Base-by-base conservation (phyloP, 2,113 vertebrate genomes). In the Alaudala cheleensis region DNA sequence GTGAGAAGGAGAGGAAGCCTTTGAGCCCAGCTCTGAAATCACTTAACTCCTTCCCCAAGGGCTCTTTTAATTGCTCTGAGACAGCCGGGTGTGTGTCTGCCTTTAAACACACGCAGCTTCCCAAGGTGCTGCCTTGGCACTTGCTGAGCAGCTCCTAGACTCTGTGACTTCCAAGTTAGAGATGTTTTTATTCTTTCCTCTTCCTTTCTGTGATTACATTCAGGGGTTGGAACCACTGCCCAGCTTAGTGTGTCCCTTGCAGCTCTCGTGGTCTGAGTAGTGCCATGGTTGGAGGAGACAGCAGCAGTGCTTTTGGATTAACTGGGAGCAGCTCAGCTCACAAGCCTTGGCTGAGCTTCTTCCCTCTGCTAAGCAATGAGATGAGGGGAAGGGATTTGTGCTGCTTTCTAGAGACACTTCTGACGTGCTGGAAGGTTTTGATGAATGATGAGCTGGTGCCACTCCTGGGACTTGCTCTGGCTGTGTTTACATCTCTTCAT, bases 31-130 rank as follows among this genome's bases (percentile, higher is more conserved):
- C 31, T 73, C 51, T 70, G 49, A 60, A 84, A 70, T 91, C 77
- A 50, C 42, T 92, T 77, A 37, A 70, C 51, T 88, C 39, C 64
- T 92, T 95, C 64, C 89, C 80, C 18, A 34, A 26, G 47, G 83
- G 28, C 76, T 73, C 62, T 54, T 51, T 24, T 37, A 51, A 73
- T 83, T 91, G 64, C 77, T 66, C 15, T 47, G 72, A 81, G 89
- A 10, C 65, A 45, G 60, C 5, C 1, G 22, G 2, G 9, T 11
- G 31, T 45, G 49, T n/a, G 49, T 17, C 29, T 49, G 74, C 82
- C 44, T 65, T 69, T 26, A n/a, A 78, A 10, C 42, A 44, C 1
- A 0, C 0, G 0, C 12, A 29, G 45, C 51, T 74, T 66, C 65
- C 85, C 51, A 2, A 33, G 39, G 51, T 12, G 51, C 86, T 49